Evolutionary conservation across 2,797 vertebrate species (phyloP).

Genomic region (Capromys pilorides): DNA sequence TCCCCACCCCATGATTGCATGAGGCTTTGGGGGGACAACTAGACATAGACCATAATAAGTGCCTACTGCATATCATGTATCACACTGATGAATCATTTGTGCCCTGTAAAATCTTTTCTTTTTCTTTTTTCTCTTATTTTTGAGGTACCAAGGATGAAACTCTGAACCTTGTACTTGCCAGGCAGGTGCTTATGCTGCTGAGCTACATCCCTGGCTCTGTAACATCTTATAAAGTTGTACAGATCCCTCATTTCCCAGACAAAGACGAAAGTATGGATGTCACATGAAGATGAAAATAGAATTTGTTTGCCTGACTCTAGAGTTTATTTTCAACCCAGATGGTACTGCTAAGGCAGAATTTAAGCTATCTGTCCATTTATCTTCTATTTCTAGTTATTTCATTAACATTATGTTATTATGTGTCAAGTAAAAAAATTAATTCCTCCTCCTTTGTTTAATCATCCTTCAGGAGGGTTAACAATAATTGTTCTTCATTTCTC

Average conservation of each 20-base stretch:
- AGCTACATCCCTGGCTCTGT: neutral
- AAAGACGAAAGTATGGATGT: neutral
- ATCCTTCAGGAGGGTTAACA: constrained; percentile 29
- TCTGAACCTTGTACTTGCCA: too few relatives aligned
- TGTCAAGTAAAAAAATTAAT: constrained; percentile 39
- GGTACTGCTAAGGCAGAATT: neutral
- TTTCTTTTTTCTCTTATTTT: too few relatives aligned
- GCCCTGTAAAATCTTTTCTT: neutral
- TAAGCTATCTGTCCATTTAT: neutral
- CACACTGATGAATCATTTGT: neutral
- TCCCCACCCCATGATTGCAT: too few relatives aligned
- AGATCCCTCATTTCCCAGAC: neutral
- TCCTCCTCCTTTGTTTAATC: constrained; percentile 47
- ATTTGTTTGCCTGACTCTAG: neutral
- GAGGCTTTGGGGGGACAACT: too few relatives aligned
- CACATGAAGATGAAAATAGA: neutral
- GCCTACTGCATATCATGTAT: neutral
- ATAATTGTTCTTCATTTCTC: constrained; percentile 37
- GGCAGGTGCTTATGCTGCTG: too few relatives aligned
- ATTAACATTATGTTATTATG: constrained; percentile 32
- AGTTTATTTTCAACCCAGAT: neutral
- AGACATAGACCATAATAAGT: too few relatives aligned
- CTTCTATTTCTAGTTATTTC: constrained; percentile 49
- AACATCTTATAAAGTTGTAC: neutral
- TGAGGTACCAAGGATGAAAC: too few relatives aligned